Base-by-base conservation (phyloP, 2,113 vertebrate species). In the Microtus oregoni region DNA sequence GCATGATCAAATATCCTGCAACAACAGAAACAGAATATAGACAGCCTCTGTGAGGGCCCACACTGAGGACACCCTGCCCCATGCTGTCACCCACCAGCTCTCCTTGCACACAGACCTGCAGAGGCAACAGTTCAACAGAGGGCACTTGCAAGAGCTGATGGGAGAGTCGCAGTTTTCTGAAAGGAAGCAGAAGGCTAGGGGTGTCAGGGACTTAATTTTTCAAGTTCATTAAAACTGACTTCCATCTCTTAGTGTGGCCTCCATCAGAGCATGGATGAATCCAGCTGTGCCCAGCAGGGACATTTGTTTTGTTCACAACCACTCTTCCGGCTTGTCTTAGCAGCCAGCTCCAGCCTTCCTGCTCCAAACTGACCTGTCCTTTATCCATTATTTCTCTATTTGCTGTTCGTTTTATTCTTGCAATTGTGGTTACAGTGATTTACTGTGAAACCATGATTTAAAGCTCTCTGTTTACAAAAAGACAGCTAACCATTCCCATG, bases 331-430 rank as follows among this genome's bases (percentile, higher is more conserved):
- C 0, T 7, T 22, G 19, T 61, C 77, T 90, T 6, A 6, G 14
- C 38, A 24, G 24, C 35, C 44, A 32, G 10, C 8, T 12, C 5
- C 11, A 22, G 50, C 26, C 41, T 14, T n/a, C 0, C 1, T 20
- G 72, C 52, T 89, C 38, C 22, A 38, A 55, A 76, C 28, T 32
- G 11, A 77, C 8, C 61, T 77, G 52, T 26, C 19, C n/a, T 38
- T 92, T 90, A 70, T n/a, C 61, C 58, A 0, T 30, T 70, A 14
- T 12, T 24, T 44, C 67, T 65, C 1, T 3, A 35, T 44, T 86
- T 82, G 14, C 76, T 68, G 83, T 22, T 86, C 67, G 87, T 85
- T n/a, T 61, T 89, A 67, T 15, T 96, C 92, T 78, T 47, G 11
- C 28, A 67, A 47, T 70, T 61, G 55, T 77, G 52, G 61, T 65